phyloP scores from a whole-genome alignment of 2,113 vertebrate species.

The Ploceus nigricollis region DNA sequence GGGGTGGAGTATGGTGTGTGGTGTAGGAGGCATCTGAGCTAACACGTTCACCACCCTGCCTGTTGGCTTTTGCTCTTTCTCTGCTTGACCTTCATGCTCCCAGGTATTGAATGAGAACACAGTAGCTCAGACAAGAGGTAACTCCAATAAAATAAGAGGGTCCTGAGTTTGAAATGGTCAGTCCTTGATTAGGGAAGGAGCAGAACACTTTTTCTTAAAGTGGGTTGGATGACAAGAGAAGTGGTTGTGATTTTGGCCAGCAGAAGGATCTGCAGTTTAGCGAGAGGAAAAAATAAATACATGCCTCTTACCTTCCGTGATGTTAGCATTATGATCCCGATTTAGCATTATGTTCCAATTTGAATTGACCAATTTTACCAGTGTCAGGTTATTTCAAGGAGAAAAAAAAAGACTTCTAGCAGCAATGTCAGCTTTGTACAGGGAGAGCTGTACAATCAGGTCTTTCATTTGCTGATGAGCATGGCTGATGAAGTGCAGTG shows the following conservation, averaged over 20 bases:
- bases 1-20: not conserved
- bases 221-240: not conserved
- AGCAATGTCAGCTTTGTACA: not conserved
- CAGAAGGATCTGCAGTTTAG: not conserved
- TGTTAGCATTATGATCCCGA: not conserved
- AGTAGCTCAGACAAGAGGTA: constrained; percentile 4
- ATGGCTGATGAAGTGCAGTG: not conserved
- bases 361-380: not conserved
- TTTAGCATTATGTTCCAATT: not conserved
- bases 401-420: not conserved
- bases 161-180: constrained; percentile 23
- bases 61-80: constrained; percentile 8
- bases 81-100: not conserved
- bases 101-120: not conserved
- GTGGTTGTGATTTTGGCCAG: not conserved
- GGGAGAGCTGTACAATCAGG: constrained; percentile 14
- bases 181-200: not conserved
- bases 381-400: not conserved
- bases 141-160: not conserved
- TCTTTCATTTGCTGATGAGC: constrained; percentile 50
- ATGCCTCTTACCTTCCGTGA: not conserved
- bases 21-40: constrained; percentile 48
- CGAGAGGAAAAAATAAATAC: not conserved
- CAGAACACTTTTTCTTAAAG: not conserved
- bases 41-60: constrained; percentile 19